Evolutionary conservation across 2,888 invertebrate species (phyloP), one percentile per base, ranked within the genome.

Genomic region (Callimorpha dominula): DNA sequence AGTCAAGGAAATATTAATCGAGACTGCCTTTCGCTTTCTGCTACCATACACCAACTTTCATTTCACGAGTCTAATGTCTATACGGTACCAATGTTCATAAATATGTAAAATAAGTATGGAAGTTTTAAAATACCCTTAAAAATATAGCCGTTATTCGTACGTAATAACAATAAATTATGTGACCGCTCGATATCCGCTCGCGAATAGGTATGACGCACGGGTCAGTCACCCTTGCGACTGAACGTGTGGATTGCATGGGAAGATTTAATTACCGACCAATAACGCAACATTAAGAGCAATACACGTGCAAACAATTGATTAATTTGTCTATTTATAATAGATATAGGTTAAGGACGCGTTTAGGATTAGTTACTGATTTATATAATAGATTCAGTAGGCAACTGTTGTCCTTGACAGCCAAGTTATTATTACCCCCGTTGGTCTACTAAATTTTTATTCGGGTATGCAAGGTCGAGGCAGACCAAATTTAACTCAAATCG

Each of bases 91-190:
- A n/a, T n/a, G n/a, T 54, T 17, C 54, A 54, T 54, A n/a, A 6
- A 6, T 14, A 62, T 40, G 15, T 40, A 62, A 40, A 54, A 6
- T n/a, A 9, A 57, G 9, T 2, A 20, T 49, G 11, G 46, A 76
- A 81, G 83, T 83, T 15, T 70, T 65, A 65, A 68, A 75, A 73
- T 70, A 66, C 46, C 63, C 71, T 78, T 75, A 77, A 78, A 76
- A 71, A 76, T 65, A 57, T 5, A 64, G 64, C 82, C 85, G 83
- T 84, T 84, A 81, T 75, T 64, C 67, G 69, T 74, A 69, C 70
- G 77, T 73, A 82, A 81, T 83, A 83, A 81, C 71, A 81, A 82
- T 84, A 81, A 80, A 79, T 79, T 75, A 81, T 80, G 78, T 72
- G 83, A 79, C 76, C 70, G 68, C 57, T 52, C 85, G 78, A 84